These are phyloP conservation scores for Nannoperca australis DNA, from an alignment of 2,797 vertebrate genomes.

Conservation along the genomic window DNA sequence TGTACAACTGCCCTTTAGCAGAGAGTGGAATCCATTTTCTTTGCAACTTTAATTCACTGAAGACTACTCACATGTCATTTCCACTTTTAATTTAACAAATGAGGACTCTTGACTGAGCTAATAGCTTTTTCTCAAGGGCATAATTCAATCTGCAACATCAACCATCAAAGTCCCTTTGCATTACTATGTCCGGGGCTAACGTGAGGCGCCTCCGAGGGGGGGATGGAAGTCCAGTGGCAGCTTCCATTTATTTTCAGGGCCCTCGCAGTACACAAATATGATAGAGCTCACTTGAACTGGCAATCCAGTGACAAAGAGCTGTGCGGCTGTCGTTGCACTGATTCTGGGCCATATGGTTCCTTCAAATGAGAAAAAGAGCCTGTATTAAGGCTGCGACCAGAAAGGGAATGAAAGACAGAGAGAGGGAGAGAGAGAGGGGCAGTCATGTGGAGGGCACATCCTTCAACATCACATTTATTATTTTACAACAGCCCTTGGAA, in stretches of 20 bases:
- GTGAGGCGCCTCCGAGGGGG: conserved; percentile 80
- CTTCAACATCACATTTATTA: conserved; percentile 80
- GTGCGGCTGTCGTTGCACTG: not conserved
- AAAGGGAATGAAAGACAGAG: conserved; percentile 23
- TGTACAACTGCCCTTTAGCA: conserved; percentile 59
- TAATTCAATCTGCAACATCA: conserved; percentile 89
- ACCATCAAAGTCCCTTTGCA: conserved; percentile 87
- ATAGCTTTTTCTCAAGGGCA: conserved; percentile 89
- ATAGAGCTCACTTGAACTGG: conserved; percentile 49
- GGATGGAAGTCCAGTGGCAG: conserved; percentile 62
- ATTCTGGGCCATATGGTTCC: conserved; percentile 59
- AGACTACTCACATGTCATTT: conserved; percentile 87
- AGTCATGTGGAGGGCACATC: conserved; percentile 77
- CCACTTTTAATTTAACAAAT: conserved; percentile 90
- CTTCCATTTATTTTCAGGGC: conserved; percentile 80
- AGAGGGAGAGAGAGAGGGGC: conserved; percentile 32
- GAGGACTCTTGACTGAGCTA: conserved; percentile 87
- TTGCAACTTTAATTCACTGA: conserved; percentile 84
- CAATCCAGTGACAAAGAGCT: conserved; percentile 56
- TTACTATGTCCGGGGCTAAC: conserved; percentile 77
- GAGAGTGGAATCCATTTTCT: conserved; percentile 76
- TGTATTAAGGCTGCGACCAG: conserved; percentile 27
- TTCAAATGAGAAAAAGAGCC: conserved; percentile 57
- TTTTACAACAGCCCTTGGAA: conserved; percentile 73
- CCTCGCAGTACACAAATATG: conserved; percentile 79